phyloP scores from a whole-genome alignment of 2,113 vertebrate species.

The Pseudonaja textilis region DNA sequence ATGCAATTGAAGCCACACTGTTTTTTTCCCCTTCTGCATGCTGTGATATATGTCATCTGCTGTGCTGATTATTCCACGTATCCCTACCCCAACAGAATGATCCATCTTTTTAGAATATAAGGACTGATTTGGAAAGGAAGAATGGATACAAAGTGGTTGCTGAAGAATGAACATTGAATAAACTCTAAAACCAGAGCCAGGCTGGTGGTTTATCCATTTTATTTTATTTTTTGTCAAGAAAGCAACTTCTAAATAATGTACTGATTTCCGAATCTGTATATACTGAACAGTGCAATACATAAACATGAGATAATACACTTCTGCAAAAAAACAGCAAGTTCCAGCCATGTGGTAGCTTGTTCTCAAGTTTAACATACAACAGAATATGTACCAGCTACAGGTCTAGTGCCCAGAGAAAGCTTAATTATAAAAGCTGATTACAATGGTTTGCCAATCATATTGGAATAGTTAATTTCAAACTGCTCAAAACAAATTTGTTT shows the following conservation, averaged over 20 bases:
- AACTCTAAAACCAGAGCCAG: conserved; percentile 15
- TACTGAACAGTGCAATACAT: conserved; percentile 33
- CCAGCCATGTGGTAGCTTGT: neutral
- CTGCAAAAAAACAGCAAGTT: neutral
- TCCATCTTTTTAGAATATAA: conserved; percentile 30
- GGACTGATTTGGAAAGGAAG: conserved; percentile 22
- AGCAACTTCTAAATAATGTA: conserved; percentile 49
- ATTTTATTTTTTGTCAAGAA: conserved; percentile 21
- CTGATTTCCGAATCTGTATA: conserved; percentile 30
- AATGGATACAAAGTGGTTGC: neutral
- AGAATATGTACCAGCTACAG: neutral
- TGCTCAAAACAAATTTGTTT: conserved; percentile 8
- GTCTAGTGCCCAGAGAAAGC: neutral
- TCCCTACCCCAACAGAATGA: conserved; percentile 7
- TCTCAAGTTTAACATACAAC: conserved; percentile 23
- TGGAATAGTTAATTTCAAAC: conserved; percentile 9
- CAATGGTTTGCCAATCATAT: neutral
- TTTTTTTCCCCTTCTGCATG: neutral
- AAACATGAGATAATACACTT: conserved; percentile 35
- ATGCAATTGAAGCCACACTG: neutral
- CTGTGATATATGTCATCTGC: neutral
- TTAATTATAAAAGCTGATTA: neutral
- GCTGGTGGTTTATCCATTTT: neutral
- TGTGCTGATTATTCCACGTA: neutral
- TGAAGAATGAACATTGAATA: conserved; percentile 36